phyloP scores from a whole-genome alignment of 2,113 vertebrate species.

The Butorides virescens region DNA sequence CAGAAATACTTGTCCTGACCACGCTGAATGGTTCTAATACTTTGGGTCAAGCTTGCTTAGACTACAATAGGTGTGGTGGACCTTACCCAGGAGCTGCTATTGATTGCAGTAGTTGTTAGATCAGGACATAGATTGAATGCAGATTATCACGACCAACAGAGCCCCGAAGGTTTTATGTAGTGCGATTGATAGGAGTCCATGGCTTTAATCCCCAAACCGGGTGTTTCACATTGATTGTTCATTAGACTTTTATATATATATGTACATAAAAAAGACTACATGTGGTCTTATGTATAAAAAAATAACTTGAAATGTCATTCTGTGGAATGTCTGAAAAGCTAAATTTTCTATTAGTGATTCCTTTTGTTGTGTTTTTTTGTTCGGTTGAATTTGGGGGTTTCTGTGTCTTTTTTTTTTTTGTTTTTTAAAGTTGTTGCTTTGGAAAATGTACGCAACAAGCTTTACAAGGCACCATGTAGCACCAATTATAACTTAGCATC shows the following conservation, averaged over 20 bases:
- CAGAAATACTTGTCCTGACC: not conserved
- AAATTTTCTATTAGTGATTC: not conserved
- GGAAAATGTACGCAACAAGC: not conserved
- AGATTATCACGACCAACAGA: not conserved
- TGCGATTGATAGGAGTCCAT: fast-evolving
- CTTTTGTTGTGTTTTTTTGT: not conserved
- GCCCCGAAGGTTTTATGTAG: not conserved
- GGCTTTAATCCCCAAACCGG: not conserved
- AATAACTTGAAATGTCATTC: not conserved
- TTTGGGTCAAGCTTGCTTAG: not conserved
- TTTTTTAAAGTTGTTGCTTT: not conserved
- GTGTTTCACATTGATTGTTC: not conserved
- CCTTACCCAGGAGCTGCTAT: not conserved
- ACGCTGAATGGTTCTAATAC: not conserved
- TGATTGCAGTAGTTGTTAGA: too few species aligned
- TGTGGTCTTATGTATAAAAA: too few species aligned
- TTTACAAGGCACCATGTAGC: not conserved
- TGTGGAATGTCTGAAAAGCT: not conserved
- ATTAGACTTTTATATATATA: not conserved
- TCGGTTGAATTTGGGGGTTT: not conserved
- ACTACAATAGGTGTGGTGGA: not conserved
- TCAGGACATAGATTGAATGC: not conserved
- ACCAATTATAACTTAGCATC: not conserved
- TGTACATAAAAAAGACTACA: not conserved
- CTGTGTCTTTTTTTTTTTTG: not conserved